Base-by-base conservation (phyloP, 2,113 vertebrate species). In the Meleagris gallopavo region DNA sequence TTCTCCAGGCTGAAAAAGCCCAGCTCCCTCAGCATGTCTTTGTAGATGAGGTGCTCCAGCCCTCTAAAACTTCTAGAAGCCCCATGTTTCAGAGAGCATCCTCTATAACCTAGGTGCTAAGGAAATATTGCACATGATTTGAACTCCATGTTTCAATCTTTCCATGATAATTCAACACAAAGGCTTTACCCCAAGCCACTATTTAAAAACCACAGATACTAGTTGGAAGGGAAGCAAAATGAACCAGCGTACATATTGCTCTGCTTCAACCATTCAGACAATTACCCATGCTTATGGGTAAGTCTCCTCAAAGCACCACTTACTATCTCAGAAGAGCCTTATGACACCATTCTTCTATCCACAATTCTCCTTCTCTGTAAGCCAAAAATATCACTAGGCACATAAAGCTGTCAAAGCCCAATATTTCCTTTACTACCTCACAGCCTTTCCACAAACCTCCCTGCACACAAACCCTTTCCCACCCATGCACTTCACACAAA, bases 51-150 rank as follows among this genome's bases (percentile, higher is more conserved):
- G 14, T 29, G 25, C 25, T 54, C 52, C 52, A 54, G 27, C 9
- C 27, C 27, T 54, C 52, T 29, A 13, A 40, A 69, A 66, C 18
- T 6, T 62, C 71, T 80, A 60, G 54, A 88, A 79, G 46, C 4
- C 15, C 5, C 21, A 29, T 0, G 0, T 29, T 83, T 66, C 29
- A 41, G 17, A 75, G 4, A 57, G 3, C 4, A 17, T 25, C 30
- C 21, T 88, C 36, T 83, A 58, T 24, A 74, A 76, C 10, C 27
- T 30, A 69, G 21, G 65, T 2, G 8, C 11, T 36, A 45, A 21
- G 50, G n/a, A 80, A 58, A 4, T 5, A 58, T 10, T 0, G 0
- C 13, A 12, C 18, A 9, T 30, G 5, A 5, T 62, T 66, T 88
- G 21, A 30, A 4, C 13, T 74, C 65, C 74, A 2, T 32, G 6